phyloP scores from a whole-genome alignment of 2,888 invertebrate species.

The Mythimna impura region DNA sequence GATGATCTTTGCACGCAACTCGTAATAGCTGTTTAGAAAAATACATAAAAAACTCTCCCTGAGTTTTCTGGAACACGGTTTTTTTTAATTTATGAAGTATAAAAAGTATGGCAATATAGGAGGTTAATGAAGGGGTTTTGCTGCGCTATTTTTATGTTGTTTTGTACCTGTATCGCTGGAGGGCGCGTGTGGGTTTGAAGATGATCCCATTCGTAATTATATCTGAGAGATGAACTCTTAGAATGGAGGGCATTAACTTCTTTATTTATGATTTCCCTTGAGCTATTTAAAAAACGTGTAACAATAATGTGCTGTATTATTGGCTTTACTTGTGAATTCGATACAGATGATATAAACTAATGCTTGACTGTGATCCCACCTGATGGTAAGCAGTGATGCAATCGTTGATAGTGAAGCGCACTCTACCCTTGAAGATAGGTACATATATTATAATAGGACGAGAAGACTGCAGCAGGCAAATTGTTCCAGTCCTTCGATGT shows the following conservation, averaged over 20 bases:
- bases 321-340: background rate
- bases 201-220: conserved; percentile 12
- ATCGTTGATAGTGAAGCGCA: too few species aligned
- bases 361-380: too few species aligned
- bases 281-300: background rate
- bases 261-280: background rate
- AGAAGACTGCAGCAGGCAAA: too few species aligned
- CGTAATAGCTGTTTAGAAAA: conserved; percentile 82
- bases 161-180: conserved; percentile 15
- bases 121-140: conserved; percentile 50
- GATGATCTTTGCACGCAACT: conserved; percentile 84
- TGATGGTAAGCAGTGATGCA: too few species aligned
- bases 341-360: background rate
- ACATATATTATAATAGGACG: too few species aligned
- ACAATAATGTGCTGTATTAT: background rate
- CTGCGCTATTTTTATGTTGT: conserved; percentile 20
- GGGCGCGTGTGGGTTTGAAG: conserved; percentile 11
- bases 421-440: too few species aligned
- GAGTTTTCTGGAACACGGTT: conserved; percentile 69
- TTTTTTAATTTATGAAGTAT: conserved; percentile 68
- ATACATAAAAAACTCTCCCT: conserved; percentile 75
- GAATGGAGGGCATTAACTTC: background rate
- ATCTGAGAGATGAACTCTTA: conserved; percentile 2
- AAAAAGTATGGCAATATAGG: conserved; percentile 41
- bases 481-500: too few species aligned